These are phyloP conservation scores for Holothuria glaberrima DNA, from an alignment of 35 echinoderm and acorn worm species.

Conservation along the genomic window DNA sequence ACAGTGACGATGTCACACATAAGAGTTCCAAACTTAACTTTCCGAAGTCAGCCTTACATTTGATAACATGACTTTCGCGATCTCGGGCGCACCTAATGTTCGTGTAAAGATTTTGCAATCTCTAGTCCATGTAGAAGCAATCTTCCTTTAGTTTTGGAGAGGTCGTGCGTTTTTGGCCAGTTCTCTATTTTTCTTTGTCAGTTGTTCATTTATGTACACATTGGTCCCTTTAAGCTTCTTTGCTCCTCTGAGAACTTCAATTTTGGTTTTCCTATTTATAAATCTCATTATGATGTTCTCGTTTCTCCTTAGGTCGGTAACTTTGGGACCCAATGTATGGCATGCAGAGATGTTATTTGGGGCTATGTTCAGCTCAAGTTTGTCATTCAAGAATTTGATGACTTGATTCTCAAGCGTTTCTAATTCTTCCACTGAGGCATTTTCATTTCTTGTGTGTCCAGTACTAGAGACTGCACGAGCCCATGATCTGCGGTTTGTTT, in stretches of 20 bases:
- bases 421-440: slow-evolving; percentile 9
- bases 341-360: background rate
- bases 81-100: background rate
- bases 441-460: background rate
- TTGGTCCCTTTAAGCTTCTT: slow-evolving; percentile 30
- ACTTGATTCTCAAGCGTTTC: slow-evolving; percentile 11
- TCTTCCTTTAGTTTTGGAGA: slow-evolving; percentile 17
- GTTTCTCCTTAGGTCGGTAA: background rate
- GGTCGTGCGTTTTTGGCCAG: too few species aligned
- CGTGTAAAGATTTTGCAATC: background rate
- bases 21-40: background rate
- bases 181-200: slow-evolving; percentile 16
- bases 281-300: slow-evolving; percentile 29
- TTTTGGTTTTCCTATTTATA: slow-evolving; percentile 16
- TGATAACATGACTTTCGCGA: background rate
- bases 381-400: slow-evolving; percentile 11
- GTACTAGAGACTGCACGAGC: slow-evolving; percentile 3
- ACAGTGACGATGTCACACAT: background rate
- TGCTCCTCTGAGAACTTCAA: background rate
- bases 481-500: slow-evolving; percentile 16
- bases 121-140: slow-evolving; percentile 15
- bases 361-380: background rate
- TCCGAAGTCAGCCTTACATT: background rate
- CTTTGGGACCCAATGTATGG: slow-evolving; percentile 10
- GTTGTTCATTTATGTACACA: slow-evolving; percentile 1